Base-by-base conservation (phyloP, 2,888 invertebrate species). In the Conchocele bisecta region DNA sequence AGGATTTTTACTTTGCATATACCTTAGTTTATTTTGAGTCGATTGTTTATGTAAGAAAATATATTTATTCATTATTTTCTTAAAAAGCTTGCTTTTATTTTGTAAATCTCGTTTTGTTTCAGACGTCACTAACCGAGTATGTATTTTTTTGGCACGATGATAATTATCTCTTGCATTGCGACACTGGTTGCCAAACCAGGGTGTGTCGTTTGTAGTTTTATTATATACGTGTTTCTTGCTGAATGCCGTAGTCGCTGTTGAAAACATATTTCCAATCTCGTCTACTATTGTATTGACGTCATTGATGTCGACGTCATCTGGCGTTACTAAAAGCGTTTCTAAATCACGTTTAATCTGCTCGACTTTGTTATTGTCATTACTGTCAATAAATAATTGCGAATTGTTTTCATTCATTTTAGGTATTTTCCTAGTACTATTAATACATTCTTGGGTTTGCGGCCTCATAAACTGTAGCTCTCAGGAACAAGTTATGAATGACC, bases 381-480 rank as follows among this genome's bases (percentile, higher is more conserved):
- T 50, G 4, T 2, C 9, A 2, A 26, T 2, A 50, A 50, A 50
- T 17, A n/a, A 9, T 3, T 3, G 11, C n/a, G 7, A n/a, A 31
- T 28, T 50, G 29, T 50, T 50, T 6, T 50, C 29, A n/a, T 50
- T 13, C 50, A 28, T 31, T 26, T 28, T 26, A n/a, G 50, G 50
- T 6, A 4, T 28, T 3, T 28, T 50, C 7, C 5, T 50, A 5
- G 28, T 5, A 26, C 4, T 26, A n/a, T 3, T 26, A 7, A n/a
- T 50, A 31, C 5, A 4, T 9, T 28, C 29, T 6, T 15, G 3
- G 3, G 28, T 26, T 50, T 28, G 9, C 6, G 5, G 3, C 20
- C 31, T 26, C 5, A 20, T n/a, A 20, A 5, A 15, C 6, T 5
- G n/a, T 26, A 4, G 4, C 29, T 7, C 4, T n/a, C 31, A 5